Base-by-base conservation (phyloP, 2,797 vertebrate genomes). In the Neosalanx taihuensis region DNA sequence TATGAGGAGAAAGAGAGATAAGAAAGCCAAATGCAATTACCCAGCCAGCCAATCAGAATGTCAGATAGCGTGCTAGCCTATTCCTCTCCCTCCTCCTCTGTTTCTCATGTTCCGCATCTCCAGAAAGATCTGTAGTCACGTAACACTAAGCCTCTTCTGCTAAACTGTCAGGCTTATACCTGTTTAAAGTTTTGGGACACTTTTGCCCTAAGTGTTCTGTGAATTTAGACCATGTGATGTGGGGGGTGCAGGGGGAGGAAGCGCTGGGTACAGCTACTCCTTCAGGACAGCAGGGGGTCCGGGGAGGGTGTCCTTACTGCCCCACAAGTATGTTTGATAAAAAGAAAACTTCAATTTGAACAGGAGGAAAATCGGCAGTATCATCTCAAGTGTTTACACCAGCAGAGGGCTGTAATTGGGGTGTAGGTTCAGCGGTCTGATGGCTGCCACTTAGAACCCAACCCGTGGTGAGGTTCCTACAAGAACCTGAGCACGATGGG, bases 11-110 rank as follows among this genome's bases (percentile, higher is more conserved):
- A 85, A 84, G 86, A 87, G 79, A 85, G 89, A 90, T 90, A 90
- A 88, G 87, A 83, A 90, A 92, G 88, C 76, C 73, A 85, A 91
- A 91, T 89, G 88, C 89, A 92, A 91, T 92, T 92, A 92, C 82
- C 80, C 82, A 79, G 77, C 80, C 82, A 79, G 77, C 86, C 89
- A 91, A 90, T 90, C 87, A 88, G 86, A 87, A 87, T 86, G 86
- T 89, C 85, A 89, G 87, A 90, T 90, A 88, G 86, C 84, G 85
- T 83, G 81, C 90, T 84, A 86, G 79, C 77, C 84, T 83, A 84
- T 89, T 89, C 87, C 85, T 90, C 86, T 87, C 89, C 87, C 87
- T 82, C 59, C 83, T 80, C 85, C 84, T 65, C 86, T 78, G 81
- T 90, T 90, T 88, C 89, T 89, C 86, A 83, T 83, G 80, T 81